Evolutionary conservation across 2,888 invertebrate genomes (phyloP), one percentile per base, ranked within the genome.

Genomic region (Neria commutata): DNA sequence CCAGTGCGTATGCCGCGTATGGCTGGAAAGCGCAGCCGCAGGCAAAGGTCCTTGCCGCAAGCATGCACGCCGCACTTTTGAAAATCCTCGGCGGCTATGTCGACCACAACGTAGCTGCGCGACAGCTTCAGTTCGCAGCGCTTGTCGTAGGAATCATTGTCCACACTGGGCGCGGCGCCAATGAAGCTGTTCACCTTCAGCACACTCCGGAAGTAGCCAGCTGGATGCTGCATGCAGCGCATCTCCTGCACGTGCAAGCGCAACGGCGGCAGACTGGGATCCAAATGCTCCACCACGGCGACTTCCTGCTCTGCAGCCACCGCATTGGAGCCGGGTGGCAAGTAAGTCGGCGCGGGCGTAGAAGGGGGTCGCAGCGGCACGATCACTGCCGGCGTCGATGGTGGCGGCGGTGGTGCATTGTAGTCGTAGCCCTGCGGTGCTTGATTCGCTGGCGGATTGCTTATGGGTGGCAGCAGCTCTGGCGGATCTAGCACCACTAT

Each of bases 1-100:
- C 82, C 83, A 6, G 87, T 79, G 70, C 82, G 83, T 60, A 87
- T 75, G 4, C 85, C 86, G 23, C 80, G 69, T 10, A 87, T 83
- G 1, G 83, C 79, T 0, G 87, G 86, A 72, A 87, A 84, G 46
- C 87, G 77, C 4, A 87, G 42, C 3, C 81, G 80, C n/a, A 86
- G 70, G 63, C 87, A 87, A 66, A 86, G 81, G 69, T 84, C 83
- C 58, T 70, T 74, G 1, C 78, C 83, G 69, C 86, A 86, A 57
- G 81, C 74, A 1, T 74, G 72, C 0, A 87, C 83, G 0, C 86
- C 86, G 66, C 87, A 87, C 33, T 79, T 79, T 56, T 78, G 73
- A 71, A 87, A 86, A 62, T 83, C 79, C 2, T 80, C 78, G 1
- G 80, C 83, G 2, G 79, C 76, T 54, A 86, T 78, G 64, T 84